These are phyloP conservation scores for Platynereis dumerilii DNA, from an alignment of 2,888 invertebrate genomes.

Conservation along the genomic window DNA sequence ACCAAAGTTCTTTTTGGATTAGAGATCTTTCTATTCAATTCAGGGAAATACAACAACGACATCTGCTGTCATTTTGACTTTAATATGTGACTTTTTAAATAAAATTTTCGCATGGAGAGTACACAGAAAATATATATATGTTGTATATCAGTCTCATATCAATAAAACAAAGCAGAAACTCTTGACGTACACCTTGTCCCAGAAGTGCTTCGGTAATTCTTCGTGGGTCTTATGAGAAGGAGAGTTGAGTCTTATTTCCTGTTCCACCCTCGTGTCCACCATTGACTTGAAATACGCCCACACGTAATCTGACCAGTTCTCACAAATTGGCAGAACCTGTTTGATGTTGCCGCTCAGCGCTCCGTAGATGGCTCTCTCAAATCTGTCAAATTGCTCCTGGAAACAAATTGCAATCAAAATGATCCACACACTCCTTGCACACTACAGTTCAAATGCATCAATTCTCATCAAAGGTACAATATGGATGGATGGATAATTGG, in stretches of 20 bases:
- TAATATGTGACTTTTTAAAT: too few relatives aligned
- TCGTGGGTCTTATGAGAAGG: constrained; percentile 57
- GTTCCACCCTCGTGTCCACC: constrained; percentile 85
- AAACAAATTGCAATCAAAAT: neutral
- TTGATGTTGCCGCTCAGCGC: constrained; percentile 83
- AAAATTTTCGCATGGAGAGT: too few relatives aligned
- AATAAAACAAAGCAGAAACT: neutral
- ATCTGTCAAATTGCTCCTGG: constrained; percentile 47
- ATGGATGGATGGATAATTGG: too few relatives aligned
- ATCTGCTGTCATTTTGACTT: too few relatives aligned
- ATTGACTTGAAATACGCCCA: constrained; percentile 83
- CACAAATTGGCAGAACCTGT: constrained; percentile 76
- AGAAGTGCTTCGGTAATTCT: constrained; percentile 50
- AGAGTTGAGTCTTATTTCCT: constrained; percentile 73
- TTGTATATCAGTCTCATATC: too few relatives aligned
- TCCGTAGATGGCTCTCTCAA: constrained; percentile 74
- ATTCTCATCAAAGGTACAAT: too few relatives aligned
- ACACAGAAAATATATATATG: too few relatives aligned
- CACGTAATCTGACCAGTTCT: constrained; percentile 87
- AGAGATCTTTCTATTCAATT: too few relatives aligned
- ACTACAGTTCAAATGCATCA: too few relatives aligned
- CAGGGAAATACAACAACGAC: too few relatives aligned
- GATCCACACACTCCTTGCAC: too few relatives aligned
- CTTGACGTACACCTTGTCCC: constrained; percentile 48
- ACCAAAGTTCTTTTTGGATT: too few relatives aligned